Base-by-base conservation (phyloP, 2,888 invertebrate genomes). In the Sicus ferrugineus region DNA sequence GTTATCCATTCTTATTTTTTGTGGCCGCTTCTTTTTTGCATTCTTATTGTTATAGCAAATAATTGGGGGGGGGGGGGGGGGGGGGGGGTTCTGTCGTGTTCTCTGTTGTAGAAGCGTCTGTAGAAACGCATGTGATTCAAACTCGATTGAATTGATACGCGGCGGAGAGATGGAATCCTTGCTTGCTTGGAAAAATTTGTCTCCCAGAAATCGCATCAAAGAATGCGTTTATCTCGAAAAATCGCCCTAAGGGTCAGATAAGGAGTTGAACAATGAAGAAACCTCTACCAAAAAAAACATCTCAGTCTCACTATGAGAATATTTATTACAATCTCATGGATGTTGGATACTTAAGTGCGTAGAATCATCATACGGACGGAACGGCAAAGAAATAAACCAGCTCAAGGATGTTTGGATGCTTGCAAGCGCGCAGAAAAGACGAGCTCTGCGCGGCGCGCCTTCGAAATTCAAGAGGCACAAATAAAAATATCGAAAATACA, bases 1-100 rank as follows among this genome's bases (percentile, higher is more conserved):
- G 34, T 31, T 64, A 38, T 59, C 48, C 48, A n/a, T 31, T 54
- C 11, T 46, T 46, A 31, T 67, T 66, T 58, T 42, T 14, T 67
- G 11, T 66, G 9, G 28, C 31, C 42, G 21, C 28, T 3, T 16
- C n/a, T 56, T 54, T 14, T 26, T 42, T 28, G 38, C 16, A 11
- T 65, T 70, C 63, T 74, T 67, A 69, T 72, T 73, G 71, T 74
- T 68, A 46, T 58, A 34, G 50, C 52, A 46, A 52, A 58, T 66
- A 62, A 70, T 54, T 65, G 65, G 54, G 38, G 48, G n/a, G n/a
- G n/a, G n/a, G n/a, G n/a, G n/a, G n/a, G n/a, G n/a, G n/a, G 46
- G 7, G n/a, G n/a, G n/a, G n/a, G n/a, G n/a, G n/a, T n/a, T n/a
- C n/a, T n/a, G n/a, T n/a, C n/a, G n/a, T n/a, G 26, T 52, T 52